Evolutionary conservation across 2,797 vertebrate species (phyloP), one percentile per base, ranked within the genome.

Genomic region (Lophius americanus): DNA sequence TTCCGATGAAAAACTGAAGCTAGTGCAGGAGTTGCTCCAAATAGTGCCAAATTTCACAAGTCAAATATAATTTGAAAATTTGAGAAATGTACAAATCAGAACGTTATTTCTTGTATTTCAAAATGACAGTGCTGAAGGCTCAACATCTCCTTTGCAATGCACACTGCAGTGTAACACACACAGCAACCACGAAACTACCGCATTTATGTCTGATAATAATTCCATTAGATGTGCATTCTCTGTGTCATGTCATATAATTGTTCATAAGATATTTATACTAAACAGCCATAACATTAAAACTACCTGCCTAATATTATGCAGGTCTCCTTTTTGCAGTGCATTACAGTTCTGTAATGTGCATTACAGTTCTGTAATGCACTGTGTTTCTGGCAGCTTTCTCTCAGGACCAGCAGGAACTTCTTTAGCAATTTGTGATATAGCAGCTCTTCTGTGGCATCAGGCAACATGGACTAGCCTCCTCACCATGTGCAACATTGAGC

Each of bases 1-100:
- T 47, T 74, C 37, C 62, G 11, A 58, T 64, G 32, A 56, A 61
- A 33, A 54, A 48, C 65, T 48, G 52, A 48, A 51, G 50, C 6
- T 53, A 68, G 51, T 7, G 35, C 9, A 9, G 2, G 2, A 49
- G 10, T 0, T 11, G 43, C 6, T 51, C 12, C 11, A 43, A 52
- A 58, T 49, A 44, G 39, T 37, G 5, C 41, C 62, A 60, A 3
- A 23, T 23, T 51, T 36, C 3, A 39, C 11, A 61, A 55, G 9
- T 56, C 23, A 43, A 3, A 41, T 49, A 46, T 49, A 1, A 51
- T 56, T 36, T 59, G 13, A 9, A 23, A 23, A 23, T 23, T 23
- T 23, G 23, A 23, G 23, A 23, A 23, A 23, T 23, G 3, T 11
- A 51, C 0, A 68, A 48, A 53, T 42, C n/a, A 10, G 13, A 51